phyloP scores from a whole-genome alignment of 2,797 vertebrate species.

The Danio kyathit region DNA sequence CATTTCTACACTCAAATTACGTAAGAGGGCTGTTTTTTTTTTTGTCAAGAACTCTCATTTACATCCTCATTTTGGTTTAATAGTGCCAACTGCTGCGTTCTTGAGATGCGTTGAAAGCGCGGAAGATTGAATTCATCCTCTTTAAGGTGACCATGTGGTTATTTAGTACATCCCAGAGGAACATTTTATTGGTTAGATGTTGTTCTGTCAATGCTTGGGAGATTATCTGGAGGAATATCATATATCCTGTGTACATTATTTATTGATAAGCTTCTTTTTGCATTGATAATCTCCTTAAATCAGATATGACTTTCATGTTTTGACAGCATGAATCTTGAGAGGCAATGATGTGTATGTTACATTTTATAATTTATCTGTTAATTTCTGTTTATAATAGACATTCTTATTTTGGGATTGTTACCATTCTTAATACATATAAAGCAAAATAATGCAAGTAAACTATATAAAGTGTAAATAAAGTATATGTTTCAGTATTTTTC shows the following conservation, averaged over 20 bases:
- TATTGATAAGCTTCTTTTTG: background rate
- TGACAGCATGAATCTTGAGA: background rate
- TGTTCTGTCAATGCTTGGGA: background rate
- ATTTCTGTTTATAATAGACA: too few relatives aligned
- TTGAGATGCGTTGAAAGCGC: background rate
- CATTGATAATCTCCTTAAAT: background rate
- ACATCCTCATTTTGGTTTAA: constrained; percentile 1
- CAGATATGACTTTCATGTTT: background rate
- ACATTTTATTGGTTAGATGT: background rate
- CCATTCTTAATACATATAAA: too few relatives aligned
- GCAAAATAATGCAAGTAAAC: too few relatives aligned
- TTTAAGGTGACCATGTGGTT: background rate
- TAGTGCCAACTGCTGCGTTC: background rate
- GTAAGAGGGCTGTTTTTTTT: constrained; percentile 19
- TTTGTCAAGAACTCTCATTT: constrained; percentile 23
- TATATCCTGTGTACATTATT: background rate
- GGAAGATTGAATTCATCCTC: constrained; percentile 2
- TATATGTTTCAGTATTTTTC: too few relatives aligned
- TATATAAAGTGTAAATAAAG: too few relatives aligned
- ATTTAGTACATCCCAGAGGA: constrained; percentile 1
- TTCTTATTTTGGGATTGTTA: too few relatives aligned
- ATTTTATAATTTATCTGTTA: background rate
- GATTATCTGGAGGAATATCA: background rate
- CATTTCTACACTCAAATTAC: constrained; percentile 32
- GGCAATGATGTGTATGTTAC: background rate